Evolutionary conservation across 2,113 vertebrate genomes (phyloP).

Genomic region (Hiodon tergisus): DNA sequence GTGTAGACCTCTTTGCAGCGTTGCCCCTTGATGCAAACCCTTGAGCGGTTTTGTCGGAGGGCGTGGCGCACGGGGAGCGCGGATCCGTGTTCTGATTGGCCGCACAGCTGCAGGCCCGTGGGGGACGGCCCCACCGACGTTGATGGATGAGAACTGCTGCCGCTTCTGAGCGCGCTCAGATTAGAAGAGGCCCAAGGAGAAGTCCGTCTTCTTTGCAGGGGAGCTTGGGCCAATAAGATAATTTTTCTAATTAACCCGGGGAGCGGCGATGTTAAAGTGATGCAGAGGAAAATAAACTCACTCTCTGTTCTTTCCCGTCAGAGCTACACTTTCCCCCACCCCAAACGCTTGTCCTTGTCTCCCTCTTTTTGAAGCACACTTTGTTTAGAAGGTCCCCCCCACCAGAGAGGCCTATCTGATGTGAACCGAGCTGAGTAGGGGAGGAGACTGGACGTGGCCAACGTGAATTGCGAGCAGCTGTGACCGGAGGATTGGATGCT

Average conservation of each 20-base stretch:
- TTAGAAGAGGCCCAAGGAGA: constrained; percentile 62
- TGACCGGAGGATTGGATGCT: no score
- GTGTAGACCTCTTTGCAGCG: not conserved
- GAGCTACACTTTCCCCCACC: no score
- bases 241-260: constrained; percentile 78
- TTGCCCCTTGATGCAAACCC: not conserved
- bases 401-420: no score
- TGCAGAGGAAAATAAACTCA: constrained; percentile 38
- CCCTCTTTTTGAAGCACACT: no score
- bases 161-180: constrained; percentile 57
- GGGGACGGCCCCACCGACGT: not conserved
- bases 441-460: no score
- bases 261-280: constrained; percentile 49
- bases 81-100: not conserved
- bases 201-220: constrained; percentile 54
- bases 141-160: constrained; percentile 21
- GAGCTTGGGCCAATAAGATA: constrained; percentile 74
- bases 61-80: not conserved
- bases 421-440: no score
- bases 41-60: not conserved
- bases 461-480: no score
- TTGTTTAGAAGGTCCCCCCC: no score
- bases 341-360: no score
- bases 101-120: not conserved
- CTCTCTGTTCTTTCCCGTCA: constrained; percentile 20